A percentile compares a stretch with the other conserved stretches of the same genome.
Evolutionary conservation across 2,113 vertebrate genomes (phyloP).

Genomic region (Otolemur garnettii): DNA sequence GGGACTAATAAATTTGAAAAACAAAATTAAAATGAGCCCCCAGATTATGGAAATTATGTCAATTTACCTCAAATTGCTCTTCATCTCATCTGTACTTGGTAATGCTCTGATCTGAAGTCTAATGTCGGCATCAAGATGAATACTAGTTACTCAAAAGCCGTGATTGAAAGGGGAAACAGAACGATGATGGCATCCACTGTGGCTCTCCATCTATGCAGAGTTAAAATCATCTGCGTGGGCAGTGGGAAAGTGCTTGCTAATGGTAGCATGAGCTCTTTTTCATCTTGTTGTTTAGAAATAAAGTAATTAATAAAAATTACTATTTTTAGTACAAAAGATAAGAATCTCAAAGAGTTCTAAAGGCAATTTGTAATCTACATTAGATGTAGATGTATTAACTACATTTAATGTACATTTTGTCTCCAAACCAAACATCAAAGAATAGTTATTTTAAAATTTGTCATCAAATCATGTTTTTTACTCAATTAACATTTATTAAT

Average conservation of each 20-base stretch:
- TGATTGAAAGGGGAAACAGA: not conserved
- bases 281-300: not conserved
- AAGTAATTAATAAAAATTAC: not conserved
- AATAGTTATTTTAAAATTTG: not conserved
- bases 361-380: not conserved
- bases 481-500: not conserved
- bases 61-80: not conserved
- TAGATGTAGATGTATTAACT: not conserved
- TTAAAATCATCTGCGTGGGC: not conserved
- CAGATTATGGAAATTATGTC: not conserved
- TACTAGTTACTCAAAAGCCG: not conserved
- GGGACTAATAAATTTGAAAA: not conserved
- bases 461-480: not conserved
- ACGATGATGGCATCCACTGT: not conserved
- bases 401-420: not conserved
- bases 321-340: not conserved
- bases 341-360: not conserved
- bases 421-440: not conserved
- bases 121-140: not conserved
- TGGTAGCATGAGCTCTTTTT: not conserved
- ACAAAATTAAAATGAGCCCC: not conserved
- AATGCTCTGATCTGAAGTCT: constrained; percentile 44
- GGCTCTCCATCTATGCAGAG: not conserved
- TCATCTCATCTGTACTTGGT: not conserved
- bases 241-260: not conserved